Conservation (phyloP, 2,797 vertebrate species). For the Eulemur mongoz region DNA sequence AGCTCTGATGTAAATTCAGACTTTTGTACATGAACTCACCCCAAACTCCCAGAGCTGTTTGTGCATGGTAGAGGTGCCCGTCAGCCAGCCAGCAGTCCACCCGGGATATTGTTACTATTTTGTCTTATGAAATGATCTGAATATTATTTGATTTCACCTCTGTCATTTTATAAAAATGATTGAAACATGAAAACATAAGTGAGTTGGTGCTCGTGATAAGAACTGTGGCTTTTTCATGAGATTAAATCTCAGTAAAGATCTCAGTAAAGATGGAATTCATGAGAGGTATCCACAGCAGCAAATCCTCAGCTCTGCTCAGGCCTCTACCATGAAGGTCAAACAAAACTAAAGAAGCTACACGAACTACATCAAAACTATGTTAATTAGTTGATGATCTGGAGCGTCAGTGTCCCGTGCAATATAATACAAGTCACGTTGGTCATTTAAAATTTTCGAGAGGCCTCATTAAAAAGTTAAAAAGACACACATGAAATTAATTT, state of each 20-base stretch:
- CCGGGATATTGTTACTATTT: neutral
- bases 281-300: neutral
- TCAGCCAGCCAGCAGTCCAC: neutral
- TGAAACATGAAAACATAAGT: neutral
- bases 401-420: neutral
- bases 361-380: neutral
- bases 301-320: neutral
- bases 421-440: neutral
- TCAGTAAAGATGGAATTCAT: neutral
- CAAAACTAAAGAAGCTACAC: neutral
- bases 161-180: constrained; percentile 7
- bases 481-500: neutral
- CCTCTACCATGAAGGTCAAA: neutral
- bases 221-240: neutral
- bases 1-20: neutral
- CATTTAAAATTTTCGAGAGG: neutral
- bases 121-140: neutral
- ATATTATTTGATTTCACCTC: neutral
- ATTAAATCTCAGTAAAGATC: neutral
- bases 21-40: neutral
- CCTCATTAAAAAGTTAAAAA: neutral
- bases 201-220: neutral
- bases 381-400: neutral
- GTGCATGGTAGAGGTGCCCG: neutral
- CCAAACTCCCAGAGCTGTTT: neutral